Evolutionary conservation across 2,797 vertebrate species (phyloP).

Genomic region (Potorous gilbertii): DNA sequence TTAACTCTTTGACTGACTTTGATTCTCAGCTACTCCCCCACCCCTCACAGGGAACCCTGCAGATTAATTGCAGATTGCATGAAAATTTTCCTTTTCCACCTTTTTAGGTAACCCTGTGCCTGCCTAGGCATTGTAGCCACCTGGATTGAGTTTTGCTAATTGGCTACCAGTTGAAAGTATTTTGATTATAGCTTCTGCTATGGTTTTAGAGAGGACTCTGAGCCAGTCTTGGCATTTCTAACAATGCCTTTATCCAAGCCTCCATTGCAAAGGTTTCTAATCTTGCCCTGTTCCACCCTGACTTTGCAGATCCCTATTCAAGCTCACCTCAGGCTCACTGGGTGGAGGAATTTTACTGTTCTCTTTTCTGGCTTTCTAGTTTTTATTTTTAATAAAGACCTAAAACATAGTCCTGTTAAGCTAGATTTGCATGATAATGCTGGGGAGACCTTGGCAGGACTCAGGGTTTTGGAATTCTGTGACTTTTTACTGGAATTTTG

Average conservation of each 20-base stretch:
- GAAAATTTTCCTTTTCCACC: not conserved
- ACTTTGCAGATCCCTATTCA: not conserved
- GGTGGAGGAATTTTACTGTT: conserved; percentile 18
- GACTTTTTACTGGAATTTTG: conserved; percentile 8
- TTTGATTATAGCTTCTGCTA: not conserved
- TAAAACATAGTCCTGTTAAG: not conserved
- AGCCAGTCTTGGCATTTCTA: not conserved
- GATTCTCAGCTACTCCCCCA: not conserved
- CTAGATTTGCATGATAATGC: conserved; percentile 40
- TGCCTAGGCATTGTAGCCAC: not conserved
- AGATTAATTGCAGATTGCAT: not conserved
- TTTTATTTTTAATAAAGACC: conserved; percentile 40
- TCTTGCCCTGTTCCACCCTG: not conserved
- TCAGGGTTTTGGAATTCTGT: not conserved
- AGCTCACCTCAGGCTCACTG: not conserved
- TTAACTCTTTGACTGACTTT: not conserved
- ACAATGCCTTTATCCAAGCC: not conserved
- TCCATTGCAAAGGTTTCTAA: not conserved
- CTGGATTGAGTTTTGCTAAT: not conserved
- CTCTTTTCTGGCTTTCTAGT: conserved; percentile 28
- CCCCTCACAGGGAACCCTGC: rapidly evolving
- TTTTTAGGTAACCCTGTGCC: not conserved
- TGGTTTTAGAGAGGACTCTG: not conserved
- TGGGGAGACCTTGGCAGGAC: not conserved
- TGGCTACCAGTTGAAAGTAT: not conserved